These are phyloP conservation scores for Fregata magnificens DNA, from an alignment of 2,113 vertebrate genomes.

Conservation along the genomic window DNA sequence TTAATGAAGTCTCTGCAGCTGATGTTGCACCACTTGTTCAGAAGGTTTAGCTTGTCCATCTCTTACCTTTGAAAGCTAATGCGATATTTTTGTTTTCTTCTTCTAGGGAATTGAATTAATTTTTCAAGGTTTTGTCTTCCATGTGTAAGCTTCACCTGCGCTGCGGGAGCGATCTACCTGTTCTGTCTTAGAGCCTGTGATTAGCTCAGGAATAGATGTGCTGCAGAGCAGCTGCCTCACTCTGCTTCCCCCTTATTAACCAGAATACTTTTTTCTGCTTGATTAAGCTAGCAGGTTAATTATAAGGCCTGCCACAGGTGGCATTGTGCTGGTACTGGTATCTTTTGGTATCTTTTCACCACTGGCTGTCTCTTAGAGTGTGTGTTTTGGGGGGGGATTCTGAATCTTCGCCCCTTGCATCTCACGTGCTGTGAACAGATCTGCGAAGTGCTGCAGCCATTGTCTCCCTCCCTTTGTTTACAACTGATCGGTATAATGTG, in stretches of 20 bases:
- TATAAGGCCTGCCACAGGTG: neutral
- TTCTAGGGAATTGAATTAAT: neutral
- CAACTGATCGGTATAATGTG: rapidly evolving
- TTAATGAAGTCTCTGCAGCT: neutral
- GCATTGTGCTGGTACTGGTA: neutral
- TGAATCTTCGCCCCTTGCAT: neutral
- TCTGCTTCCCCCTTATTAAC: slow-evolving; percentile 37
- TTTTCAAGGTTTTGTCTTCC: neutral
- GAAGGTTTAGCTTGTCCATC: neutral
- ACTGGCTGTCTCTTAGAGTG: neutral
- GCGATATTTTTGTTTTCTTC: neutral
- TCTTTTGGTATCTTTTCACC: neutral
- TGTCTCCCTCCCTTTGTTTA: neutral
- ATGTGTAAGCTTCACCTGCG: neutral
- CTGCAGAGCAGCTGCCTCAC: slow-evolving; percentile 16
- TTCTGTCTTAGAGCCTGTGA: neutral
- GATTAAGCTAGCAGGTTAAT: slow-evolving; percentile 48
- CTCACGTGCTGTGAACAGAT: rapidly evolving
- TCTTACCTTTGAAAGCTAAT: neutral
- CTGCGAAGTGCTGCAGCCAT: neutral
- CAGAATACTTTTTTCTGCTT: slow-evolving; percentile 1
- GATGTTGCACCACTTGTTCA: neutral
- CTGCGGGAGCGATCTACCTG: neutral
- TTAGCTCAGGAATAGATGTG: neutral
- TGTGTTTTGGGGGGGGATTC: neutral